Conservation (phyloP, 2,113 vertebrate species). For the Pongo pygmaeus region DNA sequence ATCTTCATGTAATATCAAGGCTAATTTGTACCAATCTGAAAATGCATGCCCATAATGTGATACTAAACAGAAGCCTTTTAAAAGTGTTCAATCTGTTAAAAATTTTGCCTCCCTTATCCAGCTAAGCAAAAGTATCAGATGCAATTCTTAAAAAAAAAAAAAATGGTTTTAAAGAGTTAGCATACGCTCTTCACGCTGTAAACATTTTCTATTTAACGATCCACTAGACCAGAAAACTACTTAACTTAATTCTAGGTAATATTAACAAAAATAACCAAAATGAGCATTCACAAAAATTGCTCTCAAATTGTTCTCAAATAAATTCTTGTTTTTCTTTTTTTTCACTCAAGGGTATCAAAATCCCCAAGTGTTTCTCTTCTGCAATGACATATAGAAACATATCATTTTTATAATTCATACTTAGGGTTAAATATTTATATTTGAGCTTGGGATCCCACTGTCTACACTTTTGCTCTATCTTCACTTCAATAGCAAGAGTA, state of each 20-base stretch:
- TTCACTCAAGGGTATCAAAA: neutral
- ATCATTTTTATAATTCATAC: neutral
- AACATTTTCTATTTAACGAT: slow-evolving; percentile 13
- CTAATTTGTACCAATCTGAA: neutral
- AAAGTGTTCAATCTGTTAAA: neutral
- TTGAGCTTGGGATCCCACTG: neutral
- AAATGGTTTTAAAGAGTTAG: neutral
- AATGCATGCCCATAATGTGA: neutral
- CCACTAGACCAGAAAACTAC: neutral
- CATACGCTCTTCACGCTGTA: neutral
- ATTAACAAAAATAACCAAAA: neutral
- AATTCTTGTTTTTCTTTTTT: neutral
- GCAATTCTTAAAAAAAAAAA: slow-evolving; percentile 30
- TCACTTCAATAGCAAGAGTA: neutral
- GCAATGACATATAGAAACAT: neutral
- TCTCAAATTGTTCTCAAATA: neutral
- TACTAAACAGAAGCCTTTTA: neutral
- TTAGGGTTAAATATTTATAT: neutral
- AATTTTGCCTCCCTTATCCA: neutral
- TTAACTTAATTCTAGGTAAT: neutral
- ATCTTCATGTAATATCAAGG: neutral
- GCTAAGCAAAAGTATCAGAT: neutral
- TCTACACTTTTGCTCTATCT: neutral
- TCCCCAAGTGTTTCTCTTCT: neutral
- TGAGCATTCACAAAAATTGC: neutral